Evolutionary conservation across 2,888 invertebrate genomes (phyloP), one percentile per base, ranked within the genome.

Genomic region (Phengaris arion): DNA sequence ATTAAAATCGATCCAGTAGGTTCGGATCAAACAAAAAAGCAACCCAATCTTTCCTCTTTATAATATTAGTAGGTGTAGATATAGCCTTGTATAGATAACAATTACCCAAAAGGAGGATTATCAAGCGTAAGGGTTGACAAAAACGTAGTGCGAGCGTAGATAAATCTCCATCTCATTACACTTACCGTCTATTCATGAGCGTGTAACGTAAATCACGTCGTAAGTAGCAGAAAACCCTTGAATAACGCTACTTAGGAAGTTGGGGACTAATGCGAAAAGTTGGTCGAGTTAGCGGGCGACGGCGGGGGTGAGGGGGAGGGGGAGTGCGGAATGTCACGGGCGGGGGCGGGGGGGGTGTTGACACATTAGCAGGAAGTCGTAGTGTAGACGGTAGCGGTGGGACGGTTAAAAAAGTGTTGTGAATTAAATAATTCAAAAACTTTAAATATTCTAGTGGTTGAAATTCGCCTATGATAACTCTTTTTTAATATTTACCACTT

Each of bases 111-210:
- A 35, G 4, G 35, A 35, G 35, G 35, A 35, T 35, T 35, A 4
- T 35, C 35, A 35, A 35, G 4, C 35, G 35, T 64, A 12, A 5
- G 22, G 59, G 15, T 3, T 22, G 15, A 15, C 22, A 8, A 0
- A 4, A 64, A 22, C 22, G 59, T 64, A 64, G 35, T 64, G 10
- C 22, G 22, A 64, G n/a, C 59, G 12, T 64, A 35, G 59, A 64
- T 64, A 64, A 64, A 64, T 64, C 59, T 64, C 59, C 59, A 12
- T 64, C 59, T 64, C 59, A 64, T 64, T 64, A 64, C 64, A 45
- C 64, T 35, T 45, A 35, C 64, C 12, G 64, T 64, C 10, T 64
- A 64, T 64, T 64, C 64, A 45, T 6, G 64, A 13, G 35, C 64
- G 64, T 12, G 35, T 45, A 35, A 45, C 64, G 59, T 64, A 64